phyloP scores from a whole-genome alignment of 2,113 vertebrate genomes.

The Crypturellus undulatus region DNA sequence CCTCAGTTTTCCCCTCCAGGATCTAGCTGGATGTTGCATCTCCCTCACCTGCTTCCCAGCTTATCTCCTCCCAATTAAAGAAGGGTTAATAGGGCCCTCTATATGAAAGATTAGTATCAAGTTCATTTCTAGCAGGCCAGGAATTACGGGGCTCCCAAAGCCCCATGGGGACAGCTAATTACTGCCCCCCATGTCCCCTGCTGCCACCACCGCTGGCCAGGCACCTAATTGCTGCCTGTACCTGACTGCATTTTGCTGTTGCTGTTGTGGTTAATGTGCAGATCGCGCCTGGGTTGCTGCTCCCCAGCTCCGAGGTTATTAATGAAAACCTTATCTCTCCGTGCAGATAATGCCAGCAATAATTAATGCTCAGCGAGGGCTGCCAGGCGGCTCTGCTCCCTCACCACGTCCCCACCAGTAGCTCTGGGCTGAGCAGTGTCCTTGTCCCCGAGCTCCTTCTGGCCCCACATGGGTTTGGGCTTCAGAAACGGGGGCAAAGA shows the following conservation, averaged over 20 bases:
- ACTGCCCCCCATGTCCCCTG: constrained; percentile 4
- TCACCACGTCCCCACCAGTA: too few relatives aligned
- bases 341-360: constrained; percentile 59
- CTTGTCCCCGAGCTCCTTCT: background rate
- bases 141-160: constrained; percentile 34
- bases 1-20: too few relatives aligned
- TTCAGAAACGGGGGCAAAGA: too few relatives aligned
- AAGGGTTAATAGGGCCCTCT: constrained; percentile 17
- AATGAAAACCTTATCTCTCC: constrained; percentile 61
- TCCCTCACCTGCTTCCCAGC: background rate
- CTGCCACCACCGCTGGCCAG: background rate
- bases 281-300: background rate
- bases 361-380: constrained; percentile 52
- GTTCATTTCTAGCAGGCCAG: constrained; percentile 37
- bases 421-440: background rate
- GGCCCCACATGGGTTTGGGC: too few relatives aligned
- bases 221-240: constrained; percentile 5
- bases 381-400: background rate
- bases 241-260: background rate
- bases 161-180: constrained; percentile 11
- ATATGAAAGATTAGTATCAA: constrained; percentile 12
- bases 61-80: constrained; percentile 54
- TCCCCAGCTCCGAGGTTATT: constrained; percentile 25
- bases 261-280: constrained; percentile 19
- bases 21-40: background rate